Conservation (phyloP, 1,140 invertebrate species). For the Camponotus vicinus region DNA sequence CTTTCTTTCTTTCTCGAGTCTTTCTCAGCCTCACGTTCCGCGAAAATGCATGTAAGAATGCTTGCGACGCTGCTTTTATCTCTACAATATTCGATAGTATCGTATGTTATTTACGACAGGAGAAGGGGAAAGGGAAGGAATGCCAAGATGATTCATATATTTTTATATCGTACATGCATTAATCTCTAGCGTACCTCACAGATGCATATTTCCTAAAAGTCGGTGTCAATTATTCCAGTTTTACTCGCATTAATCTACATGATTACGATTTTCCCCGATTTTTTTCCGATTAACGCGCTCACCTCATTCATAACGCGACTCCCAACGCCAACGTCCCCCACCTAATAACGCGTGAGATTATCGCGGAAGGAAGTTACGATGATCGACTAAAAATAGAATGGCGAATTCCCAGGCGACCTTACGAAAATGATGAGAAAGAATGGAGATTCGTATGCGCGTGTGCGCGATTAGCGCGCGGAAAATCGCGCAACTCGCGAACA, state of each 20-base stretch:
- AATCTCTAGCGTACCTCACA: background rate
- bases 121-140: too few relatives aligned
- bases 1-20: conserved; percentile 40
- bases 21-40: conserved; percentile 25
- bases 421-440: conserved; percentile 36
- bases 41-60: conserved; percentile 50
- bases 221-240: too few relatives aligned
- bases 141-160: too few relatives aligned
- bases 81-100: background rate
- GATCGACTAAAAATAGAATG: conserved; percentile 44
- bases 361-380: conserved; percentile 36
- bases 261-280: background rate
- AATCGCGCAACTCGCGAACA: conserved; percentile 53
- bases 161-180: background rate
- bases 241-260: background rate
- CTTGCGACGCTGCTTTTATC: conserved; percentile 10
- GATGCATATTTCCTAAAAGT: background rate
- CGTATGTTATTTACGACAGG: background rate
- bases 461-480: conserved; percentile 20
- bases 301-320: background rate
- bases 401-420: conserved; percentile 39
- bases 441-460: too few relatives aligned
- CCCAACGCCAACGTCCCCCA: background rate
- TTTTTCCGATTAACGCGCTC: background rate
- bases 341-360: conserved; percentile 13